A percentile compares a stretch with the other conserved stretches of the same genome.
Conservation (phyloP, 2,888 invertebrate species). For the Lysandra coridon region DNA sequence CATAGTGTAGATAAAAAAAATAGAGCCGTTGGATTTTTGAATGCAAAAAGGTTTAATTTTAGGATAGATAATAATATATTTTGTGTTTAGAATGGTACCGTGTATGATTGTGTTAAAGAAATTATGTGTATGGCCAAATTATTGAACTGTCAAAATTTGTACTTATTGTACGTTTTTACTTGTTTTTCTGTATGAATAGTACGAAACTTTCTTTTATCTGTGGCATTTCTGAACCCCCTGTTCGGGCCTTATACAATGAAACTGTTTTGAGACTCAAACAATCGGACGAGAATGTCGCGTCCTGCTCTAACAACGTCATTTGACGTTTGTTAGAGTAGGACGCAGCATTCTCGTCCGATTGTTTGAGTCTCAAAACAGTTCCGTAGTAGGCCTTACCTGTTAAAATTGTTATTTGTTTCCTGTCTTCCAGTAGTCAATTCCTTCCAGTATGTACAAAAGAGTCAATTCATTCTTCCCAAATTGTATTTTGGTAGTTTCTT, state of each 20-base stretch:
- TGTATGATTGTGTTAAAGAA: background rate
- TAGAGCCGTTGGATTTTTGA: slow-evolving; percentile 12
- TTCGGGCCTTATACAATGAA: no score
- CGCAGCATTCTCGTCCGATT: no score
- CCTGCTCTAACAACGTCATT: no score
- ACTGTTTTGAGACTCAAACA: no score
- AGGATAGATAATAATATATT: background rate
- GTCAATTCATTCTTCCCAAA: slow-evolving; percentile 72
- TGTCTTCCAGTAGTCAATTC: slow-evolving; percentile 78
- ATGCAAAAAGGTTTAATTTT: slow-evolving; percentile 16
- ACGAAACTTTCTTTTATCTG: background rate
- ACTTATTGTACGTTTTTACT: background rate
- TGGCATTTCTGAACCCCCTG: background rate
- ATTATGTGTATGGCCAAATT: background rate
- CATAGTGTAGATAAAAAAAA: slow-evolving; percentile 13
- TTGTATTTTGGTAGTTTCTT: slow-evolving; percentile 37
- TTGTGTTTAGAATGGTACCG: slow-evolving; percentile 16
- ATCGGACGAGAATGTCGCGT: no score
- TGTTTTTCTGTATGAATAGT: background rate
- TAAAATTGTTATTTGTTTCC: slow-evolving; percentile 52
- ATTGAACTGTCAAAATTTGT: background rate
- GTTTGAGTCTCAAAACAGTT: no score
- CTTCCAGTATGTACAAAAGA: slow-evolving; percentile 75
- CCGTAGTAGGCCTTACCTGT: background rate
- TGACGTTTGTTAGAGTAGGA: no score